Conservation (phyloP, 2,113 vertebrate species). For the Amblyopsis rosae region DNA sequence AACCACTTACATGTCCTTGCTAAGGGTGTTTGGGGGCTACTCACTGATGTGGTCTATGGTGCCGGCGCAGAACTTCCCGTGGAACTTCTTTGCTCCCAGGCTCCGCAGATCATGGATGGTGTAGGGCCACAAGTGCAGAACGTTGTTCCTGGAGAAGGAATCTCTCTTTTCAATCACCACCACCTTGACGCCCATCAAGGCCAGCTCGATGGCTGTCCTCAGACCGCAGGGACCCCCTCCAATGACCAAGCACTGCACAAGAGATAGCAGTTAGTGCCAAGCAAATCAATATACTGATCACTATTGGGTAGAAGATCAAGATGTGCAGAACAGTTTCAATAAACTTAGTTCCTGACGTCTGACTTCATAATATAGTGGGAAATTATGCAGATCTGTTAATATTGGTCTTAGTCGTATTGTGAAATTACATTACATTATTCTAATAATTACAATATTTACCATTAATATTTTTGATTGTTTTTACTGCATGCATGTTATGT, state of each 20-base stretch:
- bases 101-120: slow-evolving; percentile 95
- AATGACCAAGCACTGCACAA: slow-evolving; percentile 89
- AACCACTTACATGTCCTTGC: neutral
- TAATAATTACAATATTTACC: too few species aligned
- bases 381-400: too few species aligned
- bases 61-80: slow-evolving; percentile 96
- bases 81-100: slow-evolving; percentile 96
- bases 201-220: slow-evolving; percentile 93
- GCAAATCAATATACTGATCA: slow-evolving; percentile 21
- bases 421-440: too few species aligned
- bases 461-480: too few species aligned
- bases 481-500: too few species aligned
- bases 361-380: too few species aligned
- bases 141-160: slow-evolving; percentile 95
- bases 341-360: too few species aligned
- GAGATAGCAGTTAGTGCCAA: neutral
- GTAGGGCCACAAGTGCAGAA: slow-evolving; percentile 96
- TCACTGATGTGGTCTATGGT: slow-evolving; percentile 98
- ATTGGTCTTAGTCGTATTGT: too few species aligned
- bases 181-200: slow-evolving; percentile 92
- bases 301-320: neutral
- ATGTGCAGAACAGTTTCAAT: too few species aligned
- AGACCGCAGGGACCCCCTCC: slow-evolving; percentile 95
- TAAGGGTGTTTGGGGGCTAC: slow-evolving; percentile 57
- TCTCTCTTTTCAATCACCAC: slow-evolving; percentile 95